Evolutionary conservation across 2,888 invertebrate genomes (phyloP), one percentile per base, ranked within the genome.

Genomic region (Loripinus fragilis): DNA sequence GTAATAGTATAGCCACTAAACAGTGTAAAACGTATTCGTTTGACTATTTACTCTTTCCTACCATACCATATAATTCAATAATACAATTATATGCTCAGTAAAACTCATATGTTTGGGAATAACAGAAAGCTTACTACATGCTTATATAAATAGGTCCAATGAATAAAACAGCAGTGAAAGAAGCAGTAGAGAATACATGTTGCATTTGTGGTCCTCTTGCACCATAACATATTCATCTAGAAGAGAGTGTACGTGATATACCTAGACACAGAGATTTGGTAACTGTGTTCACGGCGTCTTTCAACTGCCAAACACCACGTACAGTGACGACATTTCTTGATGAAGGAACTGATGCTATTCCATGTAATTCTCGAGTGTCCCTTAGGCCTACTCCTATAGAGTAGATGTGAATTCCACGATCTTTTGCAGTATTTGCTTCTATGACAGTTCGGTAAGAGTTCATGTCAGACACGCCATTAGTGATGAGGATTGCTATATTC

Each of bases 401-500:
- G 74, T 86, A 88, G 17, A 88, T 82, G 65, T 82, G 84, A 23
- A 87, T 86, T 23, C 78, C 80, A 25, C 74, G 78, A 23, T 68
- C 78, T 42, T 82, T 48, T 2, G 85, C 86, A 5, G 7, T 23
- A 20, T 80, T 80, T 0, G 90, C 91, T 69, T 89, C 88, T 15
- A 84, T 82, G n/a, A 90, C 82, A 5, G 90, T 90, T 50, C 82
- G 73, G n/a, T 71, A 48, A 48, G 87, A 84, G 76, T 90, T 86
- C 38, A 89, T 85, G 81, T 91, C 90, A 7, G 91, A 91, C 64
- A 90, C 80, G 66, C 88, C 88, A 71, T 91, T 90, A 45, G 91
- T 90, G 69, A 91, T 78, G 23, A 91, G 60, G 30, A 91, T 80
- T 28, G 80, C 86, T 23, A 88, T 78, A 76, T 90, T 88, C 12